Base-by-base conservation (phyloP, 2,888 invertebrate species). In the Eupithecia subfuscata region DNA sequence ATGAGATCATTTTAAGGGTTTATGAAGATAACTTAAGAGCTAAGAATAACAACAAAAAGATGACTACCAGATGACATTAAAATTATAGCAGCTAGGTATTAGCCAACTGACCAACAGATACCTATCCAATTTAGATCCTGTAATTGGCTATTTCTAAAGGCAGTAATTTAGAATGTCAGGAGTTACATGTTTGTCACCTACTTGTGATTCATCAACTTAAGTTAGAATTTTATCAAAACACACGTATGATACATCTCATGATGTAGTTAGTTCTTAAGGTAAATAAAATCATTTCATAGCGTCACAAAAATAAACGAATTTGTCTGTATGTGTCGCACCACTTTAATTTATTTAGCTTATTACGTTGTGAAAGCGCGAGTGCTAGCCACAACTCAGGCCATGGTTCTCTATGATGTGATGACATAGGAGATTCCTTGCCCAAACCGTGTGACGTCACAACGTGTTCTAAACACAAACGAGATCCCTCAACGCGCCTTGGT, bases 131-230 rank as follows among this genome's bases (percentile, higher is more conserved):
- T 34, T 71, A 48, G 40, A 14, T 40, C 40, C n/a, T 43, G 16
- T 69, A 40, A 11, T 69, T 40, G 65, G 14, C 37, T 74, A 70
- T 70, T 48, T 60, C 60, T 18, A 18, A 2, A 64, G 56, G 64
- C 34, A 52, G 22, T 64, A 34, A 8, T 34, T 34, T 34, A 34
- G 12, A 34, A 64, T 64, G 64, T 64, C 64, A 64, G 34, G 4
- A 60, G 60, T 25, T 60, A 60, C n/a, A 2, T 56, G n/a, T 56
- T n/a, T 4, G 12, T 60, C 12, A 25, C 22, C 56, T 22, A 22
- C 56, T 12, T 56, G 11, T 56, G 12, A 56, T 22, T n/a, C 52
- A 12, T 60, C 5, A 60, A 60, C 60, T 56, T 22, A 60, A 14
- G 12, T 25, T 60, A 60, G 9, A 9, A 48, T n/a, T 43, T 1